Conservation (phyloP, 2,797 vertebrate species). For the Sciaenops ocellatus region DNA sequence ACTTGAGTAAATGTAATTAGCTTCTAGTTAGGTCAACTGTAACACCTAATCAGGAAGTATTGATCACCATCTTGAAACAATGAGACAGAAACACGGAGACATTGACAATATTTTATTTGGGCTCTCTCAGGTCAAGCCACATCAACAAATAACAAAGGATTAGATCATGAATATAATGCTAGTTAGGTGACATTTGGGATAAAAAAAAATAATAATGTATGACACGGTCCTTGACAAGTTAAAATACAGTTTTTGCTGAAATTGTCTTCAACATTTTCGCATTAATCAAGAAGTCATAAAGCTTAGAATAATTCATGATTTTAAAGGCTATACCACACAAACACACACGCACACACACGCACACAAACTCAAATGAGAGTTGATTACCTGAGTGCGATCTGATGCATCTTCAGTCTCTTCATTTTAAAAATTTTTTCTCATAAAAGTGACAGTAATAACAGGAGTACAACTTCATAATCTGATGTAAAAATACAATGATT, state of each 20-base stretch:
- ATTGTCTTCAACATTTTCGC: slow-evolving; percentile 13
- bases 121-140: background rate
- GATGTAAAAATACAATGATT: too few species aligned
- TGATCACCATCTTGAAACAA: background rate
- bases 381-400: slow-evolving; percentile 19
- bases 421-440: background rate
- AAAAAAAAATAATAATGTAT: background rate
- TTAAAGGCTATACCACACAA: background rate
- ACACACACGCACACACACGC: background rate
- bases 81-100: background rate
- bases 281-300: slow-evolving; percentile 28
- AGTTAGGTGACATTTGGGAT: background rate
- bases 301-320: accelerated
- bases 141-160: background rate
- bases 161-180: background rate
- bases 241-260: slow-evolving; percentile 8
- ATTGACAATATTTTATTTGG: slow-evolving; percentile 12
- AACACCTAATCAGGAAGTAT: background rate
- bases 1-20: background rate
- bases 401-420: background rate
- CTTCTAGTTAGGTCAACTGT: background rate
- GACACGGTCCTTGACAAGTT: background rate
- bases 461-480: too few species aligned
- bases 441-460: too few species aligned
- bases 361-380: background rate